phyloP scores from a whole-genome alignment of 2,113 vertebrate species.

The Condylura cristata region DNA sequence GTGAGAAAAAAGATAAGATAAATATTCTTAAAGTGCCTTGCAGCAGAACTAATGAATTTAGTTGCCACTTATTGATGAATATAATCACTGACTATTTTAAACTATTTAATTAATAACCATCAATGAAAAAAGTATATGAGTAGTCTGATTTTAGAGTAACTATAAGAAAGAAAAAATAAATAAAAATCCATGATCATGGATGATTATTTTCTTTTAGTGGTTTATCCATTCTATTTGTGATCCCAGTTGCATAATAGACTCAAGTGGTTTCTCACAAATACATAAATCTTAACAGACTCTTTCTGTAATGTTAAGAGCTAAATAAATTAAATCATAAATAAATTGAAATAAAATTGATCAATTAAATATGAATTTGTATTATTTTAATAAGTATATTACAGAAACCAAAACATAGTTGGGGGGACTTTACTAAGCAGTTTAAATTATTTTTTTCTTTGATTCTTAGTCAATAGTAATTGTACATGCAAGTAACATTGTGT shows the following conservation, averaged over 20 bases:
- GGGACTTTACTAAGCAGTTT: not conserved
- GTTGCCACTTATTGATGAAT: conserved; percentile 12
- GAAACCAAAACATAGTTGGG: not conserved
- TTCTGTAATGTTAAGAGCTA: not conserved
- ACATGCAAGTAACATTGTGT: not conserved
- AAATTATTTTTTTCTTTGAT: conserved; percentile 21
- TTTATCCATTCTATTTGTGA: not conserved
- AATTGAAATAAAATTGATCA: too few relatives aligned
- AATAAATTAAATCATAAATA: not conserved
- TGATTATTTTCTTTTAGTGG: not conserved
- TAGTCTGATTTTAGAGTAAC: conserved; percentile 28
- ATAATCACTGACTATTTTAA: conserved; percentile 7
- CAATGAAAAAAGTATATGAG: not conserved
- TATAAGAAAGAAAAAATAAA: not conserved
- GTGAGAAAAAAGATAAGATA: not conserved
- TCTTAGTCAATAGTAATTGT: not conserved
- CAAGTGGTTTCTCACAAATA: conserved; percentile 16
- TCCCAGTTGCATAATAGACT: conserved; percentile 12
- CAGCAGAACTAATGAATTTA: not conserved
- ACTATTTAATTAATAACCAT: not conserved
- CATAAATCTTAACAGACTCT: not conserved
- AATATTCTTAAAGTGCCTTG: conserved; percentile 5
- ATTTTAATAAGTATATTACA: not conserved
- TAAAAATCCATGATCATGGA: not conserved
- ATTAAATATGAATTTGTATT: not conserved